Conservation (phyloP, 2,888 invertebrate genomes). For the Rhingia campestris region DNA sequence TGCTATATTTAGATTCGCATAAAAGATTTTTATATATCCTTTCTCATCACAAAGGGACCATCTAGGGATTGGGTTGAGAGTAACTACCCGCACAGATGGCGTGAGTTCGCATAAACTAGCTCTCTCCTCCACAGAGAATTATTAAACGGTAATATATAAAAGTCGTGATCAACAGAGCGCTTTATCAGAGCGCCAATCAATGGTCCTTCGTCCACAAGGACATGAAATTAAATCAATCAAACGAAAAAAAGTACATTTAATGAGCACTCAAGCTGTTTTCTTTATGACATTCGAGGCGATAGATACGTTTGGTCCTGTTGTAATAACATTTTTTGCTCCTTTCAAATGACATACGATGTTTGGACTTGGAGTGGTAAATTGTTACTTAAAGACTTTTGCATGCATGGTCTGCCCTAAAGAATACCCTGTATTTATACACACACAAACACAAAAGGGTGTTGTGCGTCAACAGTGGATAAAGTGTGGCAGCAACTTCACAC, state of each 20-base stretch:
- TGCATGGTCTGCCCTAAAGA: constrained; percentile 23
- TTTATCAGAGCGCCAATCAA: constrained; percentile 29
- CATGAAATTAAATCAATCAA: constrained; percentile 68
- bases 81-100: constrained; percentile 40
- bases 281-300: constrained; percentile 36
- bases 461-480: neutral
- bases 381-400: constrained; percentile 60
- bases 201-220: constrained; percentile 33
- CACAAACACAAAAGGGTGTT: neutral
- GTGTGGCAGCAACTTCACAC: constrained; percentile 56
- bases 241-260: constrained; percentile 49
- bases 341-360: constrained; percentile 10
- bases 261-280: constrained; percentile 63
- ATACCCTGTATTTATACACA: neutral
- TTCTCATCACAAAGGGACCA: neutral
- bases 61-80: constrained; percentile 10
- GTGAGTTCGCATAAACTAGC: constrained; percentile 16
- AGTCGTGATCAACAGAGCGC: constrained; percentile 15
- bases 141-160: constrained; percentile 25
- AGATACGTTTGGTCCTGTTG: constrained; percentile 23
- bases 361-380: constrained; percentile 11
- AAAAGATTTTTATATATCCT: constrained; percentile 13
- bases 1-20: constrained; percentile 30
- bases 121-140: neutral
- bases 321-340: constrained; percentile 43